phyloP scores from a whole-genome alignment of 2,888 invertebrate species.

The Eupithecia insigniata region DNA sequence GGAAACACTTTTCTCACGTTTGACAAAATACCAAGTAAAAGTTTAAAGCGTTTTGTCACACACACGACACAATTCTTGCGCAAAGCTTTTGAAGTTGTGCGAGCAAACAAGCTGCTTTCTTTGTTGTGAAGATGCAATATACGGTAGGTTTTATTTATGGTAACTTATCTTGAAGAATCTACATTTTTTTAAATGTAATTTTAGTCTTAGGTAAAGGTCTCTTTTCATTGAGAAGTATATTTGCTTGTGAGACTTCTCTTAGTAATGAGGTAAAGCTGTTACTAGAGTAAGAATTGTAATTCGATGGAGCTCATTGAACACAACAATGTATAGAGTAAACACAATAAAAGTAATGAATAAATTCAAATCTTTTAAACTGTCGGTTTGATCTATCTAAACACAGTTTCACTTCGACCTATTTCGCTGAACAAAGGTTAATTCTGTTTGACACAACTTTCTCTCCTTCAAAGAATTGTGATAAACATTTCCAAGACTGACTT shows the following conservation, averaged over 20 bases:
- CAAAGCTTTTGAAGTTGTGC: slow-evolving; percentile 57
- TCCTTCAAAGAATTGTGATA: slow-evolving; percentile 42
- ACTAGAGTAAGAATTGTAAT: neutral
- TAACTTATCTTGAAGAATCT: neutral
- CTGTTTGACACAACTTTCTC: slow-evolving; percentile 41
- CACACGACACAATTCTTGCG: slow-evolving; percentile 46
- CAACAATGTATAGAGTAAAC: slow-evolving; percentile 2
- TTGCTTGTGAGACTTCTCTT: neutral
- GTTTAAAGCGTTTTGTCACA: slow-evolving; percentile 58
- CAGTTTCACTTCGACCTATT: slow-evolving; percentile 35
- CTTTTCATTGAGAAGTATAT: neutral
- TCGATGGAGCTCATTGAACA: neutral
- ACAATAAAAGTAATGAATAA: slow-evolving; percentile 10
- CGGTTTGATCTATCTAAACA: slow-evolving; percentile 28
- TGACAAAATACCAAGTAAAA: slow-evolving; percentile 46
- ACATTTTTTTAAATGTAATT: neutral
- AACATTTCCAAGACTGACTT: slow-evolving; percentile 40
- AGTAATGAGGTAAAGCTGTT: neutral
- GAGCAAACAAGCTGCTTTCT: slow-evolving; percentile 57
- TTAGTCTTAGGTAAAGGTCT: neutral
- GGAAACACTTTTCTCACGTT: slow-evolving; percentile 45
- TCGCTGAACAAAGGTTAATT: slow-evolving; percentile 36
- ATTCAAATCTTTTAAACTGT: slow-evolving; percentile 28
- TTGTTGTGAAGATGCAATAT: slow-evolving; percentile 50
- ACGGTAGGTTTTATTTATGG: neutral